A percentile compares a stretch with the other conserved stretches of the same genome.
Conservation (phyloP, 2,797 vertebrate genomes). For the Simalia tracyae region DNA sequence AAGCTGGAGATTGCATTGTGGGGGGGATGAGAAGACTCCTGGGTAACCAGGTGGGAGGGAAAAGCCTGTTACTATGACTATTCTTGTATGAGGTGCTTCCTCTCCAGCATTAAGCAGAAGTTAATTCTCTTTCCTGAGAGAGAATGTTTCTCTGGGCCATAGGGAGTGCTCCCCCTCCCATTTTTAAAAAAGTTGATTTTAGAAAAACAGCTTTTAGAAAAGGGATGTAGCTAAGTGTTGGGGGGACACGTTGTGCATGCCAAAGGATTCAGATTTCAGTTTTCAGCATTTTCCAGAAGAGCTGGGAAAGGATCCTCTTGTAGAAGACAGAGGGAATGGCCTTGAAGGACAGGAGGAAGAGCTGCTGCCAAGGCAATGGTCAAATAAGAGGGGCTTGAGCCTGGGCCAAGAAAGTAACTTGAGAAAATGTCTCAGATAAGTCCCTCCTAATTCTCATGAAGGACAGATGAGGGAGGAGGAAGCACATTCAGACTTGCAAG, state of each 20-base stretch:
- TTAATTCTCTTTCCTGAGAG: not conserved
- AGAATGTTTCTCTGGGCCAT: not conserved
- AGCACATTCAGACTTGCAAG: not conserved
- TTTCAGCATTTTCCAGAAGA: not conserved
- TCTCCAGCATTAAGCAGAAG: constrained; percentile 7
- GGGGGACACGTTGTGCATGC: not conserved
- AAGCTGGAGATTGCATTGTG: constrained; percentile 13
- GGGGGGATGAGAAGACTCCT: not conserved
- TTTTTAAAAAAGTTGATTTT: not conserved
- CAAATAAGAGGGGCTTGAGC: not conserved
- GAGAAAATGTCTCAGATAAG: not conserved
- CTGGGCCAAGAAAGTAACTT: not conserved
- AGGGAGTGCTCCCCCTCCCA: not conserved
- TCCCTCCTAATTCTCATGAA: not conserved
- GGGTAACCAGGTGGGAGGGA: constrained; percentile 1
- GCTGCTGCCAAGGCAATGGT: not conserved
- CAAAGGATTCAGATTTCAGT: not conserved
- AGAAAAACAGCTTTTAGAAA: not conserved
- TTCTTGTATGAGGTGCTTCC: not conserved
- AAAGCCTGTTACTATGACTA: constrained; percentile 4
- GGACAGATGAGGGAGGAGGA: not conserved
- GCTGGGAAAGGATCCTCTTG: not conserved
- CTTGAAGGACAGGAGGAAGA: not conserved
- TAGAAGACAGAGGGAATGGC: not conserved
- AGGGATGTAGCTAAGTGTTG: not conserved